A percentile compares a stretch with the other conserved stretches of the same genome.
phyloP scores from a whole-genome alignment of 2,888 invertebrate genomes.

The Augochlorella aurata region DNA sequence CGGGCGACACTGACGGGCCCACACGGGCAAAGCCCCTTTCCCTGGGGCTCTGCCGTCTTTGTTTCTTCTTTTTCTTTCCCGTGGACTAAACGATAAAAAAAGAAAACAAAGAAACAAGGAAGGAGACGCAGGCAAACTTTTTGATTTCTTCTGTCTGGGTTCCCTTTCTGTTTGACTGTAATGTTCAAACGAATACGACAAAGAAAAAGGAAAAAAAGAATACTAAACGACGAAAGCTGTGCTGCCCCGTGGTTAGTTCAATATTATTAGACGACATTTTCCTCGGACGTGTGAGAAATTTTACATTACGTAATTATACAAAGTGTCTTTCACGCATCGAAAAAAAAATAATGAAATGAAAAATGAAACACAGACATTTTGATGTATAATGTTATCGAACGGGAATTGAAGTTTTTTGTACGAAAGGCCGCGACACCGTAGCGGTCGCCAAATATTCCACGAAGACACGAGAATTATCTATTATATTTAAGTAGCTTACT shows the following conservation, averaged over 20 bases:
- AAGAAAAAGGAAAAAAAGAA: slow-evolving; percentile 9
- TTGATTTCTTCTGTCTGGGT: slow-evolving; percentile 36
- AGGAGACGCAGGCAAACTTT: slow-evolving; percentile 43
- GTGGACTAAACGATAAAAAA: neutral
- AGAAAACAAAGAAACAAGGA: slow-evolving; percentile 12
- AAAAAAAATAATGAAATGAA: slow-evolving; percentile 32
- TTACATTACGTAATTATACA: slow-evolving; percentile 67
- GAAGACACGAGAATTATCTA: slow-evolving; percentile 70
- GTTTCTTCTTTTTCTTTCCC: slow-evolving; percentile 46
- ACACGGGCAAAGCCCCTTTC: neutral
- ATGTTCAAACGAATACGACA: slow-evolving; percentile 24
- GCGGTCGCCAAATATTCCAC: slow-evolving; percentile 69
- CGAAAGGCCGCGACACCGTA: slow-evolving; percentile 52
- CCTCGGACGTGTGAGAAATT: slow-evolving; percentile 63
- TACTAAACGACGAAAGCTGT: slow-evolving; percentile 50
- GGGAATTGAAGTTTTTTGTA: slow-evolving; percentile 77
- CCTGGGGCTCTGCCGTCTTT: slow-evolving; percentile 20
- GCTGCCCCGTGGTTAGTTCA: slow-evolving; percentile 64
- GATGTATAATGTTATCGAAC: slow-evolving; percentile 73
- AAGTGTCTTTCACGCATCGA: slow-evolving; percentile 78
- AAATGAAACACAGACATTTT: slow-evolving; percentile 68
- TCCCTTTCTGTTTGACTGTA: slow-evolving; percentile 29
- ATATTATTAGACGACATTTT: slow-evolving; percentile 58
- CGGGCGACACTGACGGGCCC: too few relatives aligned
- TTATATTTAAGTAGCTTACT: slow-evolving; percentile 77